Evolutionary conservation across 2,797 vertebrate genomes (phyloP), one percentile per base, ranked within the genome.

Genomic region (Crenuchus spilurus): DNA sequence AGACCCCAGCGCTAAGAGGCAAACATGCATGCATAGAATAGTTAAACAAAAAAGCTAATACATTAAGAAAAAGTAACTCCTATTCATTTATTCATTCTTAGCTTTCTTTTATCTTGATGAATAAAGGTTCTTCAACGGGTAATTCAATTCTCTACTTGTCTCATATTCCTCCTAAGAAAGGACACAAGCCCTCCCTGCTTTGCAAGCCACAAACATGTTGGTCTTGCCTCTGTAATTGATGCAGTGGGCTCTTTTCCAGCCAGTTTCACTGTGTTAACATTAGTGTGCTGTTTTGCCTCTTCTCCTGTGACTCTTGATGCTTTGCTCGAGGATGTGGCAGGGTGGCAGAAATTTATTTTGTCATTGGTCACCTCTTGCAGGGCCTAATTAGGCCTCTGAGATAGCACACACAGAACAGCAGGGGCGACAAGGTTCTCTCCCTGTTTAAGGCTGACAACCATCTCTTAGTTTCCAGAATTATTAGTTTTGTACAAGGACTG

Each of bases 241-340:
- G 51, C 51, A 30, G 24, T 7, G 14, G 51, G 54, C 30, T 57
- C 28, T n/a, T 30, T 18, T 33, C 52, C 52, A 57, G 52, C 16
- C 54, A 33, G 54, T 7, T 10, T 16, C 8, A 2, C 54, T 42
- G 52, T 70, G 48, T 82, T 80, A 80, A 82, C 69, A 75, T 30
- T 44, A 54, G 55, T 35, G 14, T 52, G 49, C 41, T 16, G 24
- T 49, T 70, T 63, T 62, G 39, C 37, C 49, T 46, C 63, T 78
- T 37, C 24, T 46, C 20, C 30, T 57, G 30, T 35, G 16, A 39
- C 30, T 18, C 18, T 9, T 72, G 46, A 49, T 24, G 70, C 57
- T 73, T 73, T 41, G 51, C 8, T 2, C 3, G n/a, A 58, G 30
- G 75, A 63, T 24, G 33, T 42, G 54, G 18, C 31, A 69, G 52